Conservation (phyloP, 2,113 vertebrate genomes). For the Sorex araneus region DNA sequence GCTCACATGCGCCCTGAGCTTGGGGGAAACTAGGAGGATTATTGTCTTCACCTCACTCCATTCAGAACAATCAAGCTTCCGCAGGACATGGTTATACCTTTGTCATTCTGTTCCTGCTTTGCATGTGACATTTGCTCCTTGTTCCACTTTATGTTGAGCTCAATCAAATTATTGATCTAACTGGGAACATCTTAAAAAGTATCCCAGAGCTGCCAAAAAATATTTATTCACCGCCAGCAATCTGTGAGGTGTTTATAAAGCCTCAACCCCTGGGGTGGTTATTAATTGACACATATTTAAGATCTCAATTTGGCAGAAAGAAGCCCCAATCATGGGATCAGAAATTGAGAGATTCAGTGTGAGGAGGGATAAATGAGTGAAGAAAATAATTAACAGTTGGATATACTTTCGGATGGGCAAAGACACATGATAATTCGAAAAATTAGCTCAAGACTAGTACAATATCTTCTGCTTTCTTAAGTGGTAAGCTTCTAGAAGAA, state of each 20-base stretch:
- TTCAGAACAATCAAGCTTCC: neutral
- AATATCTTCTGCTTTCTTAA: neutral
- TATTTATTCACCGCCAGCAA: neutral
- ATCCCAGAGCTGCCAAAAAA: neutral
- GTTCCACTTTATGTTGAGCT: neutral
- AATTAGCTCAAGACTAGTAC: neutral
- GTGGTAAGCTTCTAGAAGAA: too few species aligned
- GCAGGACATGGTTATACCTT: neutral
- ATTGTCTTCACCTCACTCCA: neutral
- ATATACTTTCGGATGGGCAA: conserved; percentile 31
- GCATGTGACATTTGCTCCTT: neutral
- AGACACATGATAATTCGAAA: neutral
- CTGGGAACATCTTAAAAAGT: neutral
- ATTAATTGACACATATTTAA: conserved; percentile 70
- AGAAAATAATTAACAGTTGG: conserved; percentile 64
- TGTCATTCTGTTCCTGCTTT: neutral
- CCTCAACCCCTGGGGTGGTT: neutral
- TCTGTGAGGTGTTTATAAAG: neutral
- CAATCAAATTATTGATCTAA: neutral
- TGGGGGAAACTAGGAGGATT: neutral
- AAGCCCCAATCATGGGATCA: neutral
- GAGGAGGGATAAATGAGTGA: neutral
- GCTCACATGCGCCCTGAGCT: accelerated
- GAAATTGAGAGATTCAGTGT: conserved; percentile 5
- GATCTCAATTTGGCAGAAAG: conserved; percentile 56